phyloP scores from a whole-genome alignment of 1,140 invertebrate species.

The Zaprionus tsacasi region DNA sequence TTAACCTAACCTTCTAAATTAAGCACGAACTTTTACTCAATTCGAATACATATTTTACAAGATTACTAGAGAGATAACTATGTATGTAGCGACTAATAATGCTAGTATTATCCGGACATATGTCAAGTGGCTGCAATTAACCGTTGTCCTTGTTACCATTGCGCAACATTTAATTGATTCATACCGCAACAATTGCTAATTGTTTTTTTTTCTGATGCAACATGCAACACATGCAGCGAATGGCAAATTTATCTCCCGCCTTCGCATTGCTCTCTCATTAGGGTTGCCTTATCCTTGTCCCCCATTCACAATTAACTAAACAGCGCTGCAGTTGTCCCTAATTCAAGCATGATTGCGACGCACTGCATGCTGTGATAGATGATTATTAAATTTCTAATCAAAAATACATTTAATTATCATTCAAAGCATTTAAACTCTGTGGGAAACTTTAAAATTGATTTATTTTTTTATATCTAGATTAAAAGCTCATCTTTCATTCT shows the following conservation, averaged over 20 bases:
- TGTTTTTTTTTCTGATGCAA: not conserved
- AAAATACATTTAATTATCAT: not conserved
- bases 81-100: not conserved
- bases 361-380: slow-evolving; percentile 1
- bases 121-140: not conserved
- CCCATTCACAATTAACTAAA: not conserved
- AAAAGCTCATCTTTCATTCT: no score
- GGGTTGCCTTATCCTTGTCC: not conserved
- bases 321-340: not conserved
- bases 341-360: not conserved
- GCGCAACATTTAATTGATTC: not conserved
- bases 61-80: no score
- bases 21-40: not conserved
- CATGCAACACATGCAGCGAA: not conserved
- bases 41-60: not conserved
- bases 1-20: not conserved
- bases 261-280: not conserved
- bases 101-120: not conserved
- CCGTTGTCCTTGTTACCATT: not conserved
- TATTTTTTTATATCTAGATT: no score
- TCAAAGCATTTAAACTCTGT: no score
- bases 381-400: not conserved
- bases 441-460: no score
- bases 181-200: not conserved
- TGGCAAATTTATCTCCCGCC: not conserved